phyloP scores from a whole-genome alignment of 30 jellyfish, hydroid and myxozoan species.

The Aurelia aurita complex sp. Pacific region DNA sequence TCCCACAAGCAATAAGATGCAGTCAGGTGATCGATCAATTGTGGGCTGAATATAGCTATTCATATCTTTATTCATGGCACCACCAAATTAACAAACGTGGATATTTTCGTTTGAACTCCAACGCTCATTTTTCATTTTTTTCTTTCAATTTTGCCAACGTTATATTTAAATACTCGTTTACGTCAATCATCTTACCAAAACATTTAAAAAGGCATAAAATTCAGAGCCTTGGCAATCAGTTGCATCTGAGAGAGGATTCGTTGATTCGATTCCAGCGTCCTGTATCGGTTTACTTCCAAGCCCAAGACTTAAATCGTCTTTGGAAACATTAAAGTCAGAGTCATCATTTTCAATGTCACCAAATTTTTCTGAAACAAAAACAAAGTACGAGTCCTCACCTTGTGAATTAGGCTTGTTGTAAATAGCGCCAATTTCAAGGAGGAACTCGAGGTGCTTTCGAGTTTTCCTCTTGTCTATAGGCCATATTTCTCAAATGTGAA shows the following conservation, averaged over 20 bases:
- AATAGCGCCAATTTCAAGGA: not conserved
- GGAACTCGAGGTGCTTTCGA: too few relatives aligned
- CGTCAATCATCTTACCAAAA: slow-evolving; percentile 1
- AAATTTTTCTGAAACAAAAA: not conserved
- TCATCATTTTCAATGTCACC: not conserved
- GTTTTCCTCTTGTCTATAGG: too few relatives aligned
- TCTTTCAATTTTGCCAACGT: not conserved
- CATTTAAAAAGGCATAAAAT: not conserved
- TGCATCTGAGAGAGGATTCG: slow-evolving; percentile 5
- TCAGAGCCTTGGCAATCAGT: slow-evolving; percentile 4
- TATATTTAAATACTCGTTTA: not conserved
- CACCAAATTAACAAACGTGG: too few relatives aligned
- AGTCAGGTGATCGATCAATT: too few relatives aligned
- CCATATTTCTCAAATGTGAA: too few relatives aligned
- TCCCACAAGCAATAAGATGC: too few relatives aligned
- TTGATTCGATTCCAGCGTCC: not conserved
- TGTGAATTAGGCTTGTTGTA: not conserved
- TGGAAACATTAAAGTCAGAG: not conserved
- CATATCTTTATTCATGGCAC: too few relatives aligned
- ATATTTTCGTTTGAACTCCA: too few relatives aligned
- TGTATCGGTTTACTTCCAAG: not conserved
- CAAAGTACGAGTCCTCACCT: not conserved
- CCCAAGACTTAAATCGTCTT: not conserved
- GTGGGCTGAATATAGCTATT: too few relatives aligned
- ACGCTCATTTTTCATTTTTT: too few relatives aligned